Base-by-base conservation (phyloP, 1,140 invertebrate species). In the Lepidurus apus region DNA sequence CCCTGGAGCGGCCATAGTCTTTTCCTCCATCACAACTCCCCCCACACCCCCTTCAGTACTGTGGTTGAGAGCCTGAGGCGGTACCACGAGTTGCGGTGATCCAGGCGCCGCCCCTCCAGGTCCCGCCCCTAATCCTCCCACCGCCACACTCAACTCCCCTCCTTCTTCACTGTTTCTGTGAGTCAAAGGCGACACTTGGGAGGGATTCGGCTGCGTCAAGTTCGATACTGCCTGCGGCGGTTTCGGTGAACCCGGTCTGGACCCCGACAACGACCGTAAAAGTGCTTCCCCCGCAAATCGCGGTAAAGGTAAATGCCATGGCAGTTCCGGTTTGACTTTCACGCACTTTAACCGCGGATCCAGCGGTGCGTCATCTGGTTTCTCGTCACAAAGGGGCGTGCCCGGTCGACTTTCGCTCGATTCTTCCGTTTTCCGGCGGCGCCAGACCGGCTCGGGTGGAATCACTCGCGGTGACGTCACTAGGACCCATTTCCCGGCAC, bases 331-430 rank as follows among this genome's bases (percentile, higher is more conserved):
- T 13, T 74, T 74, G 21, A 42, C 34, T 24, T 74, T 74, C 42
- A 34, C 81, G 43, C 76, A 75, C 45, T 80, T 74, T n/a, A 45
- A 42, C 21, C 77, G 80, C 24, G 78, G 81, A 78, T 93, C 92
- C 65, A 88, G 88, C 4, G 92, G 92, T 3, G 80, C 85, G 81
- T 91, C 91, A 82, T 94, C 93, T 1, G 92, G 93, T 47, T 91
- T 86, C 82, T 95, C 93, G 84, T 95, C 93, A 81, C 92, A 92
- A 24, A 95, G 85, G 10, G 93, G 93, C 7, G 93, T 95, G 10
- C 93, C 93, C 7, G 93, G 92, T 77, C 93, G 85, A 4, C 91
- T 93, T 53, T n/a, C 43, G 74, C 42, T 43, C 65, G 76, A 77
- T 76, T 77, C 79, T 47, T 77, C 53, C 75, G 79, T 43, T 73